Evolutionary conservation across 2,797 vertebrate species (phyloP), one percentile per base, ranked within the genome.

Genomic region (Myotis findleyi): DNA sequence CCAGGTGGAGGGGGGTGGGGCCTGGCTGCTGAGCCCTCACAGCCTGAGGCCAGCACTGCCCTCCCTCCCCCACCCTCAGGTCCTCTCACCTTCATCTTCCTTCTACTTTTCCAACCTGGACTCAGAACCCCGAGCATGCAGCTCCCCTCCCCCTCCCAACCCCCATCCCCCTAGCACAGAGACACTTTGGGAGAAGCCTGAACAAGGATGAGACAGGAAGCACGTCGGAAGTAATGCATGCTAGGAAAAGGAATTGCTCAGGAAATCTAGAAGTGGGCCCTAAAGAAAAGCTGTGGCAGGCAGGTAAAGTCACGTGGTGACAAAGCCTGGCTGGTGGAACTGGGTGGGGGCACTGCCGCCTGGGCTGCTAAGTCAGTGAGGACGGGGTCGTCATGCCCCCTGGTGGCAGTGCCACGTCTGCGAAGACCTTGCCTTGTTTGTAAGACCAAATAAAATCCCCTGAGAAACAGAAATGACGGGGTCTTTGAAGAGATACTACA

Each of bases 371-470:
- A 68, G 12, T 64, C 27, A 47, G 51, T 21, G 69, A 64, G 20
- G 71, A 25, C 1, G 1, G 12, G 17, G 53, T 4, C 17, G 10
- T 8, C 47, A 0, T 17, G n/a, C 41, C 59, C 83, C 71, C 47
- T n/a, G 23, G 47, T 87, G 81, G 73, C 64, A 91, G 53, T 55
- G 30, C 12, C 41, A 69, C 36, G 25, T 77, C 59, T 89, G 25
- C 6, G 6, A 3, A 83, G 91, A 87, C 59, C 12, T 20, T 4
- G 0, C n/a, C 83, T 41, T 91, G 27, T 41, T 85, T 20, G 23
- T 30, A 57, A 21, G 91, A 80, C 41, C 72, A 82, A 94, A 64
- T 7, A 55, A 81, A 91, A 89, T 3, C 36, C 55, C 36, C 41
- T 64, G 71, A 27, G 20, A 81, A 62, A 62, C 17, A 41, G 53